Base-by-base conservation (phyloP, 2,888 invertebrate species). In the Acrocera orbiculus region DNA sequence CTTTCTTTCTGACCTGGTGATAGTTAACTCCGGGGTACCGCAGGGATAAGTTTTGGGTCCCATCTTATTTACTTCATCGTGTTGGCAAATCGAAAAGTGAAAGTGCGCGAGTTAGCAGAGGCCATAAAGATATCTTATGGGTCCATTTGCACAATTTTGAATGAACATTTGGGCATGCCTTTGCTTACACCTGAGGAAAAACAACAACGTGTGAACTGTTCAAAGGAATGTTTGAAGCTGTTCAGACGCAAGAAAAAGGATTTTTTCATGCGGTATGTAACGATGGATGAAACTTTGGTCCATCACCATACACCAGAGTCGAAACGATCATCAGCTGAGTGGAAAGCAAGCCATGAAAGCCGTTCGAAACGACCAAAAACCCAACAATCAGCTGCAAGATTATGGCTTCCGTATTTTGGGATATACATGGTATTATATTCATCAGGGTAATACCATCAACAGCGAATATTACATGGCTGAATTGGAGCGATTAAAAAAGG, bases 211-310 rank as follows among this genome's bases (percentile, higher is more conserved):
- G 38, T 39, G 40, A 40, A 43, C 35, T 39, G 42, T 47, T 48
- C 47, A 38, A 31, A 47, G 43, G 41, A 43, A 36, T 46, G 48
- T 48, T 44, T 48, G 44, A 41, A 44, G 26, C 28, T 42, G 34
- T 48, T 49, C 42, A 46, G 48, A 38, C 47, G 45, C 26, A 48
- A 52, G 49, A 38, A 39, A 36, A 40, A 41, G 38, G 44, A 50
- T 35, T 52, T 54, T 49, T 32, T 47, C 40, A 47, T 43, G 40
- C 43, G 48, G 26, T 47, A 47, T 28, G 41, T 56, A 22, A 53
- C 50, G 37, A 46, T 51, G 9, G 54, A 55, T 44, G 49, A 56
- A 50, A 54, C 50, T 30, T 53, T 49, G 49, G 45, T 53, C 28
- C 47, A 50, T 36, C 40, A 46, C 35, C 47, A 44, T 38, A 50